Evolutionary conservation across 2,797 vertebrate genomes (phyloP), one percentile per base, ranked within the genome.

Genomic region (Molossus molossus): DNA sequence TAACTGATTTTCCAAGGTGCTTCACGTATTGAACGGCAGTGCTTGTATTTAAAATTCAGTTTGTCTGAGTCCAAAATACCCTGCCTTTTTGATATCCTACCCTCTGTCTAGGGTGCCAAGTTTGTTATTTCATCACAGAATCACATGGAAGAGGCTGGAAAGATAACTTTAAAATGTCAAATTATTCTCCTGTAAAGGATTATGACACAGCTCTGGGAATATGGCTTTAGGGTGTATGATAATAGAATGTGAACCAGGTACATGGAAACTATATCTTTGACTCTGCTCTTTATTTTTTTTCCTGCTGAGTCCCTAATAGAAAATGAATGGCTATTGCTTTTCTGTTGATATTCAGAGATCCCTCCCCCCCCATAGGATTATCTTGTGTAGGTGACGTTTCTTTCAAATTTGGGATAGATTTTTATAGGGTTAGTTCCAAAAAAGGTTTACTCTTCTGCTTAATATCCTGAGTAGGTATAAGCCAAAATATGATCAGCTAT

Each of bases 91-190:
- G 79, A 77, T 87, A 90, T 67, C 5, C 5, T 1, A 55, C 27
- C 13, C 13, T 13, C 2, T 93, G n/a, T 89, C 84, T 21, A n/a
- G 70, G n/a, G 18, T 93, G 6, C 29, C 21, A 25, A 65, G 29
- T 96, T 96, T 94, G 48, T 95, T 95, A 80, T 73, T 96, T 94
- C 53, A 85, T 96, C 83, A 94, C 48, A 87, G 37, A 96, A 93
- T 93, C 94, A 91, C 29, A 65, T 79, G 72, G 94, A 82, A 90
- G 86, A 87, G 57, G 77, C 25, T 55, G 57, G 48, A 27, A 91
- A 76, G 70, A 81, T 82, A 88, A 95, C 50, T 95, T 90, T 69
- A 75, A 97, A 83, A 90, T 97, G 87, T 90, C 93, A 96, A 76
- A 75, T 87, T 33, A 91, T 93, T 93, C 60, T 88, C 15, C 25